phyloP scores from a whole-genome alignment of 2,797 vertebrate genomes.

The Simalia tracyae region DNA sequence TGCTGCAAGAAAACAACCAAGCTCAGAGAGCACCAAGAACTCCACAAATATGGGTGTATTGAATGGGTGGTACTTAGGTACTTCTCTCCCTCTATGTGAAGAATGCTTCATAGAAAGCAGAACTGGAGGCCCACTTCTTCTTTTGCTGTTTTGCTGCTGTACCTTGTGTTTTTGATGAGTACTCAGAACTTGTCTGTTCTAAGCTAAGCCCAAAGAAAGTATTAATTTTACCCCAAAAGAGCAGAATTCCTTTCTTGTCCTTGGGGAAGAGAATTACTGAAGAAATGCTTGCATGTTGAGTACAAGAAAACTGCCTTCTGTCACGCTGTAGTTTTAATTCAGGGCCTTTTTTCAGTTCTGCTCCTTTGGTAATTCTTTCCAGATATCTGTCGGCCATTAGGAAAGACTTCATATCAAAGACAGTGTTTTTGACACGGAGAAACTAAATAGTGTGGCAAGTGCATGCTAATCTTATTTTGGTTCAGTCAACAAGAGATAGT shows the following conservation, averaged over 20 bases:
- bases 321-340: not conserved
- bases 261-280: not conserved
- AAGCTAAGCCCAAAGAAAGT: not conserved
- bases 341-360: not conserved
- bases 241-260: not conserved
- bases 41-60: not conserved
- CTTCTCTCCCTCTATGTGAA: not conserved
- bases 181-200: not conserved
- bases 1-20: not conserved
- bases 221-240: not conserved
- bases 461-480: conserved; percentile 20
- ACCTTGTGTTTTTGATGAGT: not conserved
- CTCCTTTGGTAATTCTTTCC: conserved; percentile 17
- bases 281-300: not conserved
- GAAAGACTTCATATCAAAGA: conserved; percentile 26
- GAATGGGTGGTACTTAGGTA: not conserved
- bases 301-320: not conserved
- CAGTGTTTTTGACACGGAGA: not conserved
- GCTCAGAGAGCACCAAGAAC: not conserved
- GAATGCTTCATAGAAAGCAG: not conserved
- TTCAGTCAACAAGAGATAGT: conserved; percentile 5
- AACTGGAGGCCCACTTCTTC: not conserved
- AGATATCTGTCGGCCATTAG: conserved; percentile 14
- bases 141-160: not conserved
- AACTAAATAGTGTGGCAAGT: not conserved